Evolutionary conservation across 2,888 invertebrate species (phyloP).

Genomic region (Gandaritis pyraliata): DNA sequence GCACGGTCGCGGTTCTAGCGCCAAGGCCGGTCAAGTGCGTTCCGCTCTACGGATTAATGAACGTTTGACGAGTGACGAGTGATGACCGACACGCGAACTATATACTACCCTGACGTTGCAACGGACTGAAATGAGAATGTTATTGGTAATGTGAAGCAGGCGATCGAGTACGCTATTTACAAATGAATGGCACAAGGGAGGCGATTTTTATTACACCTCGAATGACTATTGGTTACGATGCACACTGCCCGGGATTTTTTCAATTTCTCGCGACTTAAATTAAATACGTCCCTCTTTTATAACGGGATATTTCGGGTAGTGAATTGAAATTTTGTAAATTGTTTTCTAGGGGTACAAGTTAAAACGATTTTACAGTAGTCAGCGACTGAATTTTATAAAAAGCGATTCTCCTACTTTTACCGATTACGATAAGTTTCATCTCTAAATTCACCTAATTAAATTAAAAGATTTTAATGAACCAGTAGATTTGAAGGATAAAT

Average conservation of each 20-base stretch:
- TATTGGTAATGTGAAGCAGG: conserved; percentile 62
- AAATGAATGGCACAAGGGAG: conserved; percentile 81
- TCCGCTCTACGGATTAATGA: conserved; percentile 60
- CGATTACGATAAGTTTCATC: conserved; percentile 71
- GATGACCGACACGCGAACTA: conserved; percentile 52
- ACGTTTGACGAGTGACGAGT: conserved; percentile 41
- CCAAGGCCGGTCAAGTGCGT: conserved; percentile 37
- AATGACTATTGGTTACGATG: conserved; percentile 60
- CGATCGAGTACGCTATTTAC: conserved; percentile 66
- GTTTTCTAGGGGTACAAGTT: conserved; percentile 78
- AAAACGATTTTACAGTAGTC: conserved; percentile 78
- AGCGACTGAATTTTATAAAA: conserved; percentile 82
- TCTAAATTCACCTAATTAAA: conserved; percentile 61
- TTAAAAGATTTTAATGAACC: conserved; percentile 56
- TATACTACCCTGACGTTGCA: conserved; percentile 61
- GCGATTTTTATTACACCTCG: conserved; percentile 63
- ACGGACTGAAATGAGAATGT: conserved; percentile 64
- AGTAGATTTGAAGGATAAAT: conserved; percentile 43
- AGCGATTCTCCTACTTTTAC: conserved; percentile 72
- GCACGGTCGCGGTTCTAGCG: conserved; percentile 23
- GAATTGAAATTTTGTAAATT: conserved; percentile 69
- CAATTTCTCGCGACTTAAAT: conserved; percentile 54
- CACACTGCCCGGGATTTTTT: conserved; percentile 67
- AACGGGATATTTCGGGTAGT: conserved; percentile 64
- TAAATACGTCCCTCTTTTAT: conserved; percentile 56